Conservation (phyloP, 2,797 vertebrate species). For the Chiroxiphia lanceolata region DNA sequence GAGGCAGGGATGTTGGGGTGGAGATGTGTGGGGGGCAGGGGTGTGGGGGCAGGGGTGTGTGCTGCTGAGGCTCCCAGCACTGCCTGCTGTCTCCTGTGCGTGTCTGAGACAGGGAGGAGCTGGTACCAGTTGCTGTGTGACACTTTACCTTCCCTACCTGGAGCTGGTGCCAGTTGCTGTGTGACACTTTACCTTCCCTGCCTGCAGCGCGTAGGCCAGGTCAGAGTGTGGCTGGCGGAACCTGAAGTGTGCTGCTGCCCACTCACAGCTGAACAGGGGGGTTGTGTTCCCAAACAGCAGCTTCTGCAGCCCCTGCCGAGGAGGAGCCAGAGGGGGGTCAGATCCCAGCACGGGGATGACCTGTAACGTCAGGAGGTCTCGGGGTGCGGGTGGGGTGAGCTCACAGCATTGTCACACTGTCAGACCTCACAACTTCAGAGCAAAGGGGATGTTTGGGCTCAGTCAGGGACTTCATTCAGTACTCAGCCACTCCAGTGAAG, state of each 20-base stretch:
- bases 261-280: slow-evolving; percentile 77
- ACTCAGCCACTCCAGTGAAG: neutral
- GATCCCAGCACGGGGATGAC: accelerated
- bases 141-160: slow-evolving; percentile 77
- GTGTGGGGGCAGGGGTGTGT: neutral
- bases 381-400: accelerated
- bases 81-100: accelerated
- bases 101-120: neutral
- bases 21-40: neutral
- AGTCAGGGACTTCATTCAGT: neutral
- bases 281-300: slow-evolving; percentile 78
- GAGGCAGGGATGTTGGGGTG: too few relatives aligned
- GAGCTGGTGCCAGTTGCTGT: accelerated
- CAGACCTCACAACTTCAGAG: neutral
- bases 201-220: slow-evolving; percentile 80
- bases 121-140: accelerated
- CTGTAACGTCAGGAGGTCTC: accelerated
- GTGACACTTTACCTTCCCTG: slow-evolving; percentile 71
- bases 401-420: accelerated
- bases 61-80: neutral
- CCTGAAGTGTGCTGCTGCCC: slow-evolving; percentile 80
- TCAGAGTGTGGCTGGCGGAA: slow-evolving; percentile 76
- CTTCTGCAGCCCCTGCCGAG: slow-evolving; percentile 77
- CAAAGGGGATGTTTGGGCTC: neutral
- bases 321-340: neutral